A percentile compares a stretch with the other conserved stretches of the same genome.
Conservation (phyloP, 2,113 vertebrate species). For the Synodontis membranacea region DNA sequence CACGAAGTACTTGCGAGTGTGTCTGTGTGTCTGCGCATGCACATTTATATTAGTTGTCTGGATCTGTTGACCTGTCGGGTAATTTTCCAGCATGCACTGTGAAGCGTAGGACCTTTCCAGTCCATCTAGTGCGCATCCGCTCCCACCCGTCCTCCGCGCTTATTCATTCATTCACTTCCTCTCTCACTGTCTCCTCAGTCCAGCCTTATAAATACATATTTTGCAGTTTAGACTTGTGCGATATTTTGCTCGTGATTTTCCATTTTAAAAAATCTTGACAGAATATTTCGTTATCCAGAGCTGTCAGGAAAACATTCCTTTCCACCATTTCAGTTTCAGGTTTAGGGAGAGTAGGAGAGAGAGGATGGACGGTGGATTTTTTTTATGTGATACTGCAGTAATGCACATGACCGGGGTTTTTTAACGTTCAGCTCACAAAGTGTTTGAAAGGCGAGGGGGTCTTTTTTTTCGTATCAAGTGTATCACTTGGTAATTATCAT, state of each 20-base stretch:
- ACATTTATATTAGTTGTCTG: neutral
- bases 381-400: neutral
- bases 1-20: neutral
- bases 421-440: neutral
- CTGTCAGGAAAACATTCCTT: neutral
- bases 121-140: conserved; percentile 8
- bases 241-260: neutral
- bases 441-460: too few relatives aligned
- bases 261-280: too few relatives aligned
- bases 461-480: too few relatives aligned
- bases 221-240: neutral
- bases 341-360: neutral
- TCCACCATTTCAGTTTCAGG: neutral
- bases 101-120: conserved; percentile 16
- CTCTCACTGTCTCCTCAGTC: neutral
- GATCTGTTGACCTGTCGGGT: conserved; percentile 11
- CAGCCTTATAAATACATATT: neutral
- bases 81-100: neutral
- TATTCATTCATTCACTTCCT: neutral
- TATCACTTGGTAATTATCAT: neutral
- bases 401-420: neutral
- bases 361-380: neutral
- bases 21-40: neutral
- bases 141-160: neutral
- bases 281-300: neutral